Evolutionary conservation across 2,888 invertebrate genomes (phyloP).

Genomic region (Folsomia candida): DNA sequence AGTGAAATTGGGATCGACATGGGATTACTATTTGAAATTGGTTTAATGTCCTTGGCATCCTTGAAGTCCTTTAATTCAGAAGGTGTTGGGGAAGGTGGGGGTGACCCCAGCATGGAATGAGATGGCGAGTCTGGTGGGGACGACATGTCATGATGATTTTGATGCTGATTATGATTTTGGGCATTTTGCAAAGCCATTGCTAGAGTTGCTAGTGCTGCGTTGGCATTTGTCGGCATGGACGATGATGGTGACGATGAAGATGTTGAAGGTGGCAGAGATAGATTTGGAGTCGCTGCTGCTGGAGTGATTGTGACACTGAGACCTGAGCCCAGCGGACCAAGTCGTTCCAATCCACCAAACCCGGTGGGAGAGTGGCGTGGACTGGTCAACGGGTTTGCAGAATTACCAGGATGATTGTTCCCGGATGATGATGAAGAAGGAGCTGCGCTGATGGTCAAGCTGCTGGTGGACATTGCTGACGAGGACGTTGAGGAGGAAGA

Average conservation of each 20-base stretch:
- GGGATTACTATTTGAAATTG: conserved; percentile 26
- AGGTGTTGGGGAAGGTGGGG: conserved; percentile 37
- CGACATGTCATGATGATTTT: conserved; percentile 20
- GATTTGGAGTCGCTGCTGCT: conserved; percentile 20
- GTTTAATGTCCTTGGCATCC: conserved; percentile 10
- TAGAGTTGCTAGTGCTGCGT: conserved; percentile 38
- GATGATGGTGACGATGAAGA: conserved; percentile 27
- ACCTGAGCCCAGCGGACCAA: conserved; percentile 13
- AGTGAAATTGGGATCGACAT: conserved; percentile 17
- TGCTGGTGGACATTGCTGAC: conserved; percentile 16
- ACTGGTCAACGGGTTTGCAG: background rate
- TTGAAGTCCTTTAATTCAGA: conserved; percentile 12
- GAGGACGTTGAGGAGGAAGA: conserved; percentile 20
- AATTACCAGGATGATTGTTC: conserved; percentile 8
- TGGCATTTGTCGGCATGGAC: conserved; percentile 7
- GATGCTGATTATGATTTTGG: conserved; percentile 1
- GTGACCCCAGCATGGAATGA: conserved; percentile 23
- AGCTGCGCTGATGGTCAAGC: conserved; percentile 20
- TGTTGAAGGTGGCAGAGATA: conserved; percentile 23
- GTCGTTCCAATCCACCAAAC: background rate
- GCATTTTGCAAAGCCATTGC: conserved; percentile 32
- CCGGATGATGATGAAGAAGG: conserved; percentile 4
- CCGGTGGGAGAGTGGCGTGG: conserved; percentile 12
- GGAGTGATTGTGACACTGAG: conserved; percentile 45
- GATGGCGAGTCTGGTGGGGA: conserved; percentile 25